Evolutionary conservation across 37 sponge, comb jelly and placozoan species (phyloP), one percentile per base, ranked within the genome.

Genomic region (Chondrosia reniformis): DNA sequence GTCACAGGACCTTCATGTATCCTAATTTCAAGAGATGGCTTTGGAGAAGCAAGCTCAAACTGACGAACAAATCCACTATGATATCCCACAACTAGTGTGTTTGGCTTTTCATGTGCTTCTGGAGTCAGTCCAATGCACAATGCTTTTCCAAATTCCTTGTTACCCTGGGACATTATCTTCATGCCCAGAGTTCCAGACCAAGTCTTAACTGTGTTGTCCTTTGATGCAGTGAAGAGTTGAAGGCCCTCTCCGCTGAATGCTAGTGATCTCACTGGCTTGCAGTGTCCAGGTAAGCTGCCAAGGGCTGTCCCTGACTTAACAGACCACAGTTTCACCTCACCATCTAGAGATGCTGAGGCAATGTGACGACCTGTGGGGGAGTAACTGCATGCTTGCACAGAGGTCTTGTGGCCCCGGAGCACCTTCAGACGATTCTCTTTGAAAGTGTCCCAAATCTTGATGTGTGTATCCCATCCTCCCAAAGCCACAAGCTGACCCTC

Each of bases 241-340:
- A 80, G 84, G 7, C 94, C 97, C 58, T 84, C 85, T 15, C 81
- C 83, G 38, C 91, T 88, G 83, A 85, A 96, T 46, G 88, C 44
- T 15, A 96, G 55, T 36, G 73, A 62, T 32, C 78, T 89, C 25
- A 92, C 83, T 22, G 96, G 93, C n/a, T 34, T 79, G 64, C 63
- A 56, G 77, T 95, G 96, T 15, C 96, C 96, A 0, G 30, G 46
- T n/a, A 95, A 75, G 43, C 66, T 86, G 6, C 96, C 96, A 27
- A 95, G 77, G 13, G 85, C 73, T 38, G 77, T 32, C 3, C 94
- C 97, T 21, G 86, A 81, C 67, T 76, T 85, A 0, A 83, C 79
- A 42, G 91, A 84, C 93, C 93, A 96, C 22, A 96, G 46, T 77
- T 82, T 90, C 33, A 96, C 91, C 58, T 96, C 91, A 8, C 97